Evolutionary conservation across 2,888 invertebrate species (phyloP).

Genomic region (Leptothorax acervorum): DNA sequence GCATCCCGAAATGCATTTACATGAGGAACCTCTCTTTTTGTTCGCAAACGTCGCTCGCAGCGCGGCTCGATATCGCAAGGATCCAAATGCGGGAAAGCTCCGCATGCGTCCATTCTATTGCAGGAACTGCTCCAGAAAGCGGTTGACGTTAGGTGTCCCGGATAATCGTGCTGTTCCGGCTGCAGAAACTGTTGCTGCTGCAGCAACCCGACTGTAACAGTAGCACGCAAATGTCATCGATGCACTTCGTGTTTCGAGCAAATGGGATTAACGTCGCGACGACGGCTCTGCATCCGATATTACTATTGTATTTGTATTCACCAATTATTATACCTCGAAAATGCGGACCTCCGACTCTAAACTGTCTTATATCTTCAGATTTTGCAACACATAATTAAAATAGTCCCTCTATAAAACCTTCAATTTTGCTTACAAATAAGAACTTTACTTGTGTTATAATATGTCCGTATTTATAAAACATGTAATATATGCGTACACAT

Average conservation of each 20-base stretch:
- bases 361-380: background rate
- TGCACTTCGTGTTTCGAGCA: constrained; percentile 72
- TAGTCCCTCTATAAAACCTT: background rate
- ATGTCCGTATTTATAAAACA: background rate
- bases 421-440: background rate
- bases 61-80: constrained; percentile 34
- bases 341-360: background rate
- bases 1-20: constrained; percentile 30
- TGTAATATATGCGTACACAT: background rate
- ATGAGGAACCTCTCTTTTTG: constrained; percentile 20
- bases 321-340: constrained; percentile 62
- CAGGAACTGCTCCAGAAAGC: constrained; percentile 69
- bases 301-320: constrained; percentile 66
- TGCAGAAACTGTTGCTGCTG: constrained; percentile 74
- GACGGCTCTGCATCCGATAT: constrained; percentile 61
- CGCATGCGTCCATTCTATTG: constrained; percentile 60
- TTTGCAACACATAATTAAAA: background rate
- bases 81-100: constrained; percentile 26
- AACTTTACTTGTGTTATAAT: background rate
- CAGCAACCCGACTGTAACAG: constrained; percentile 66
- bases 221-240: constrained; percentile 72
- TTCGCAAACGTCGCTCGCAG: constrained; percentile 36
- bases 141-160: constrained; percentile 73
- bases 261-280: constrained; percentile 72
- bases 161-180: constrained; percentile 75